Conservation (phyloP, 2,113 vertebrate genomes). For the Thymallus thymallus region DNA sequence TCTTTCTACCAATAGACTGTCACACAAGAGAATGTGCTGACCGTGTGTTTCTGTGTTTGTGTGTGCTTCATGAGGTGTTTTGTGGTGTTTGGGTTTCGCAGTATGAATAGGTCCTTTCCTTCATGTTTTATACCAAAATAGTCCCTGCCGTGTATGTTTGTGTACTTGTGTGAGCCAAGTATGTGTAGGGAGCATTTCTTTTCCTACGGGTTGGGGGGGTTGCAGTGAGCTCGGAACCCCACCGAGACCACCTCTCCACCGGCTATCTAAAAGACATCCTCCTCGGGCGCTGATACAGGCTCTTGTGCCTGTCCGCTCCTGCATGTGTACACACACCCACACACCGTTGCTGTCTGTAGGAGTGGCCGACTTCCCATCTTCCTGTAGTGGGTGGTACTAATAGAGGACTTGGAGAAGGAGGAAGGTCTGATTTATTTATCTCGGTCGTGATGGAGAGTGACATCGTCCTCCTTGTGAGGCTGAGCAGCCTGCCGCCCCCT, state of each 20-base stretch:
- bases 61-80: too few relatives aligned
- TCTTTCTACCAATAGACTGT: too few relatives aligned
- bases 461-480: neutral
- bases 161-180: neutral
- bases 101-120: neutral
- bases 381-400: too few relatives aligned
- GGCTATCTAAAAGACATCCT: neutral
- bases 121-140: neutral
- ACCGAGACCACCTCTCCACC: neutral
- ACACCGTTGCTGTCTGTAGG: neutral
- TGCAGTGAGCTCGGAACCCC: neutral
- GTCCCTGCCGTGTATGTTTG: neutral
- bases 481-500: neutral
- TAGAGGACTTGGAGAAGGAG: neutral
- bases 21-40: neutral
- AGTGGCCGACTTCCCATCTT: neutral
- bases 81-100: neutral
- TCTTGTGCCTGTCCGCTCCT: constrained; percentile 12
- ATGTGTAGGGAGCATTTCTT: neutral
- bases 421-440: neutral
- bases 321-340: neutral
- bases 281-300: neutral
- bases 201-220: too few relatives aligned
- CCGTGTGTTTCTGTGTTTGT: neutral
- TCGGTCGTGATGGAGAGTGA: too few relatives aligned